These are phyloP conservation scores for Colletes collaris DNA, from an alignment of 2,888 invertebrate genomes.

Conservation along the genomic window DNA sequence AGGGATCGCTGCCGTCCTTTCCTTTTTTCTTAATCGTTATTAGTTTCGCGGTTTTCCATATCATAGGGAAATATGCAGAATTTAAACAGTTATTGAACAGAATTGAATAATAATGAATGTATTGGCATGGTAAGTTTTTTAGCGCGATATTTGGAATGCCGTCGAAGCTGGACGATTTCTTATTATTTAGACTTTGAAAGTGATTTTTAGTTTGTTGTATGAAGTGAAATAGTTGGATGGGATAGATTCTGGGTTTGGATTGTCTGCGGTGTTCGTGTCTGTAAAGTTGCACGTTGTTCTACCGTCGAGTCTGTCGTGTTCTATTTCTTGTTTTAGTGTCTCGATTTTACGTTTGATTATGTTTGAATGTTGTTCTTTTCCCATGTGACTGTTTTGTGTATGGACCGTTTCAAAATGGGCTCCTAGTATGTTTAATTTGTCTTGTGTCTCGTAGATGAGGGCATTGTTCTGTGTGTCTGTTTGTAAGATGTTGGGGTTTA, in stretches of 20 bases:
- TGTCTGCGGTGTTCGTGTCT: not conserved
- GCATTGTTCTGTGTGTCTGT: no score
- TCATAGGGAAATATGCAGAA: no score
- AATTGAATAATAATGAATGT: not conserved
- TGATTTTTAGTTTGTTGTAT: not conserved
- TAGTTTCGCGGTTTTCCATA: no score
- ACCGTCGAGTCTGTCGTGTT: not conserved
- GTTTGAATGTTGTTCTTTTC: not conserved
- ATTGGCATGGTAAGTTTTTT: not conserved
- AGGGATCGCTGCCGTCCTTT: no score
- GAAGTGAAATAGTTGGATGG: constrained; percentile 1
- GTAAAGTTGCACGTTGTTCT: not conserved
- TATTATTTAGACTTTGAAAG: not conserved
- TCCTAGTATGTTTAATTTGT: no score
- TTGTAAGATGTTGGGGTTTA: not conserved
- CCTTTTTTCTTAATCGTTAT: no score
- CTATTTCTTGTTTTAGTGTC: not conserved
- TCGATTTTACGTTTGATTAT: not conserved
- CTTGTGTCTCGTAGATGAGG: no score
- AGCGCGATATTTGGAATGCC: not conserved
- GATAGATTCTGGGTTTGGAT: not conserved
- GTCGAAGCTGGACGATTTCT: constrained; percentile 13
- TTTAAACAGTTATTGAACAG: constrained; percentile 5
- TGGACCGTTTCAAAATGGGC: no score
- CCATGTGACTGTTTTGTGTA: not conserved